phyloP scores from a whole-genome alignment of 2,888 invertebrate species.

The Muschampia plurimacula region DNA sequence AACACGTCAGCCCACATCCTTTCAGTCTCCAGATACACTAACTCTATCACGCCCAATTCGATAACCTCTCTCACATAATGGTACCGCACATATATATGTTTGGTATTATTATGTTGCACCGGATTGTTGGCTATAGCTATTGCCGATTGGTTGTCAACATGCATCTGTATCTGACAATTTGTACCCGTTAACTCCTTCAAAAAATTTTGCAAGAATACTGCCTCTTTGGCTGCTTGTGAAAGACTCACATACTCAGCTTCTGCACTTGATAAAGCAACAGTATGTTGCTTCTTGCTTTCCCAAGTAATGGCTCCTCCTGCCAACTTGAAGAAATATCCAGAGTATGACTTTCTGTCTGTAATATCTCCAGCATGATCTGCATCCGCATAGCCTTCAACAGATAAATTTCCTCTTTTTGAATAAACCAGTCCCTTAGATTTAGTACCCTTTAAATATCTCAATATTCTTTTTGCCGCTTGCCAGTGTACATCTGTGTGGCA shows the following conservation, averaged over 20 bases:
- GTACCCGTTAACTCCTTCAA: not conserved
- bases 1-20: not conserved
- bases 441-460: not conserved
- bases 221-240: not conserved
- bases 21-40: not conserved
- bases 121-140: not conserved
- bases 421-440: not conserved
- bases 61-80: not conserved
- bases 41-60: not conserved
- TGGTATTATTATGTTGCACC: not conserved
- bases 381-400: not conserved
- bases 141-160: not conserved
- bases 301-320: slow-evolving; percentile 4
- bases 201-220: not conserved
- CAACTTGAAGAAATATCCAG: slow-evolving; percentile 2
- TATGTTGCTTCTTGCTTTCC: not conserved
- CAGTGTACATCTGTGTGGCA: not conserved
- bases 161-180: not conserved
- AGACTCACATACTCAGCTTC: slow-evolving; percentile 2
- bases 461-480: not conserved
- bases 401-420: not conserved
- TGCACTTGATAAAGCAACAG: slow-evolving; percentile 2
- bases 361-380: slow-evolving; percentile 4
- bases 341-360: not conserved
- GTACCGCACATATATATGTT: not conserved